Evolutionary conservation across 2,113 vertebrate genomes (phyloP).

Genomic region (Callipepla squamata): DNA sequence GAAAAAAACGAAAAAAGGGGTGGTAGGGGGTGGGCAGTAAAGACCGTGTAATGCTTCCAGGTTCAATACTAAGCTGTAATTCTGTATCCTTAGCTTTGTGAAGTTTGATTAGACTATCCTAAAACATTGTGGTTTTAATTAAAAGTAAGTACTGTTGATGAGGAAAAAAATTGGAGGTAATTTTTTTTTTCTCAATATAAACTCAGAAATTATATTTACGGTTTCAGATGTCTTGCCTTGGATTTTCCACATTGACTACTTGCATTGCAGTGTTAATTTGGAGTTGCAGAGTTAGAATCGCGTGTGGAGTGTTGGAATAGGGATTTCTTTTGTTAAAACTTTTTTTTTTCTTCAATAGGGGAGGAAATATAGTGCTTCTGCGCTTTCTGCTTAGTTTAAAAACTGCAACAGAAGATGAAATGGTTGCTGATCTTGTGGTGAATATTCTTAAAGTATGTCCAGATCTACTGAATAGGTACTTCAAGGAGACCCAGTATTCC

Average conservation of each 20-base stretch:
- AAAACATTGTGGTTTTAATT: background rate
- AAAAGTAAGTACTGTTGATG: background rate
- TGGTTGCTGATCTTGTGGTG: slow-evolving; percentile 88
- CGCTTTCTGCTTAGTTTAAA: slow-evolving; percentile 91
- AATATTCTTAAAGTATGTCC: slow-evolving; percentile 87
- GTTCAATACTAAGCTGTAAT: background rate
- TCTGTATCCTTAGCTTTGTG: background rate
- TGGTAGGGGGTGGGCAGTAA: background rate
- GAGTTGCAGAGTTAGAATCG: background rate
- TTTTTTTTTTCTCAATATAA: background rate
- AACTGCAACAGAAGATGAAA: slow-evolving; percentile 86
- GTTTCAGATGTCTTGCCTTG: background rate
- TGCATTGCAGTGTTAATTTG: background rate
- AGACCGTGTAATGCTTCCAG: background rate
- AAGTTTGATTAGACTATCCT: background rate
- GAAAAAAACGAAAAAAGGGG: background rate
- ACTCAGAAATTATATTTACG: background rate
- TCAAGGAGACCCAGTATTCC: slow-evolving; percentile 89
- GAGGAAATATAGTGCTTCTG: slow-evolving; percentile 91
- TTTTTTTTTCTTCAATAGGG: slow-evolving; percentile 73
- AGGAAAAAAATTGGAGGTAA: background rate
- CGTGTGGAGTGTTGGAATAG: background rate
- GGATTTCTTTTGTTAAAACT: background rate
- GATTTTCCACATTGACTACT: background rate
- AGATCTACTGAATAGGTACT: slow-evolving; percentile 89